Evolutionary conservation across 1,140 invertebrate species (phyloP), one percentile per base, ranked within the genome.

Genomic region (Pentalonia nigronervosa): DNA sequence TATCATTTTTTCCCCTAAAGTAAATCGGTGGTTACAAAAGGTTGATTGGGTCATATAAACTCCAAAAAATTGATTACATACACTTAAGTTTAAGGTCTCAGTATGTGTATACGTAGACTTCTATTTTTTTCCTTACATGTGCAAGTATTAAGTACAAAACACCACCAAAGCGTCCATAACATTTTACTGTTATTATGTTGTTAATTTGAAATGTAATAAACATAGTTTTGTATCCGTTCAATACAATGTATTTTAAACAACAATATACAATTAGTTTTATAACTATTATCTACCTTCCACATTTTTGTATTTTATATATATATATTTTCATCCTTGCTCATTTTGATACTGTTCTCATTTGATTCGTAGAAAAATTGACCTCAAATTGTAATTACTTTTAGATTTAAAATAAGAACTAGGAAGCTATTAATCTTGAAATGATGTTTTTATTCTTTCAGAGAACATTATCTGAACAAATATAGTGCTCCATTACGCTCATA

Each of bases 21-120:
- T 30, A 45, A 87, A 87, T 87, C 14, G 84, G 41, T 47, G 83
- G 84, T n/a, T 87, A 87, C 84, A n/a, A 87, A 86, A 87, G 45
- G 84, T 87, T 87, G 41, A 87, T 4, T 45, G 45, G 41, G 84
- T 87, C 25, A 20, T 87, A 47, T 87, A 87, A 48, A 45, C 41
- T 21, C 76, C n/a, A n/a, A 86, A 86, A 86, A 87, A 45, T 47
- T 87, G 84, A 87, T 87, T 87, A 87, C 45, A 47, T 87, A 1
- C 84, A 23, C 45, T 87, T 47, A 47, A 48, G 84, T 87, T 47
- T 20, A 48, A n/a, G 41, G 14, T 30, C 25, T 45, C 21, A 23
- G 36, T 7, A 30, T 20, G 45, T 11, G 84, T n/a, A 11, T 48
- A n/a, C 14, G 84, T 17, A 47, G 30, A 45, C 25, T 47, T 48